These are phyloP conservation scores for Chaetophractus vellerosus DNA, from an alignment of 2,797 vertebrate species.

Conservation along the genomic window DNA sequence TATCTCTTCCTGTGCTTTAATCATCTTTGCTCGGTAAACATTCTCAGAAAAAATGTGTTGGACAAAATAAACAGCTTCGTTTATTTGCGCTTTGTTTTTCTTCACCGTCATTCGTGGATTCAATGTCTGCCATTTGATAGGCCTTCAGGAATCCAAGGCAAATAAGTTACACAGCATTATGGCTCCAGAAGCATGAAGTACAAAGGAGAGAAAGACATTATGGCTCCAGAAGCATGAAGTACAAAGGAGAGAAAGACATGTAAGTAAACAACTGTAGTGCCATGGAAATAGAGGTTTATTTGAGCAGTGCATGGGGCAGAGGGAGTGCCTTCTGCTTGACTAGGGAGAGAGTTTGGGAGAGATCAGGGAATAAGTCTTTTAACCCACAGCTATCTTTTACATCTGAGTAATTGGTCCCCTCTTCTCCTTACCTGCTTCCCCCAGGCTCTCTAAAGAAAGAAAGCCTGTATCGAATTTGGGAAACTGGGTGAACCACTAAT, in stretches of 20 bases:
- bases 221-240: not conserved
- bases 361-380: not conserved
- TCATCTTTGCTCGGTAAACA: not conserved
- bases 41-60: not conserved
- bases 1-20: not conserved
- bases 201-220: not conserved
- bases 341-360: not conserved
- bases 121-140: not conserved
- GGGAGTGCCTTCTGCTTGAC: not conserved
- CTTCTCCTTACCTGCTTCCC: not conserved
- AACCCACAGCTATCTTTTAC: not conserved
- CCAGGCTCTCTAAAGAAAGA: not conserved
- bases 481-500: not conserved
- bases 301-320: not conserved
- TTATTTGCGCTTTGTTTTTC: not conserved
- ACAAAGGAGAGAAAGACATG: not conserved
- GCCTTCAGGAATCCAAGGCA: not conserved
- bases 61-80: not conserved
- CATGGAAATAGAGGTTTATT: not conserved
- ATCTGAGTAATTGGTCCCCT: not conserved
- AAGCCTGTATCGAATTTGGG: not conserved
- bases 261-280: not conserved
- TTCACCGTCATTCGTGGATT: not conserved
- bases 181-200: not conserved
- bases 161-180: not conserved